These are phyloP conservation scores for Sinonovacula constricta DNA, from an alignment of 1,140 invertebrate species.

Conservation along the genomic window DNA sequence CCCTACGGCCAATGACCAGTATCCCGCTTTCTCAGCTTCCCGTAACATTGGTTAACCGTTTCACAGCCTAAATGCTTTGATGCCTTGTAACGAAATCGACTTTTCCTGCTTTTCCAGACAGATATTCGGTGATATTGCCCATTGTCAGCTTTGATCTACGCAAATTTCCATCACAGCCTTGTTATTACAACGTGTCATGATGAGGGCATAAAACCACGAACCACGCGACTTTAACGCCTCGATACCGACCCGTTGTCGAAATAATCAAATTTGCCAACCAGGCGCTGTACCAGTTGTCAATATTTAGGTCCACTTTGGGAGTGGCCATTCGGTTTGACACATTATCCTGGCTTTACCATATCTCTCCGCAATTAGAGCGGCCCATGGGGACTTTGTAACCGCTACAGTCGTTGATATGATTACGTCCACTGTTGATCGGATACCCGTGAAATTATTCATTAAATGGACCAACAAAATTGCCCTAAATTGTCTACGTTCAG, in stretches of 20 bases:
- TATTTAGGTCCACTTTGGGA: constrained; percentile 18
- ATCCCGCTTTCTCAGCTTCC: too few species aligned
- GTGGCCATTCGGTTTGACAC: constrained; percentile 46
- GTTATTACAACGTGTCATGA: not conserved
- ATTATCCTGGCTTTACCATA: constrained; percentile 48
- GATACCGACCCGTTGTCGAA: constrained; percentile 12
- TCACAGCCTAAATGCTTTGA: too few species aligned
- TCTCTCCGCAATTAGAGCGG: constrained; percentile 33
- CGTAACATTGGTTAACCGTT: too few species aligned
- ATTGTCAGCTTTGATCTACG: not conserved
- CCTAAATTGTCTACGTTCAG: too few species aligned
- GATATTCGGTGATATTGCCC: not conserved
- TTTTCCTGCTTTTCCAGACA: too few species aligned
- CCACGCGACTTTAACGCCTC: too few species aligned
- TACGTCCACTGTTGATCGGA: constrained; percentile 13
- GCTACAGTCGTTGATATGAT: constrained; percentile 20
- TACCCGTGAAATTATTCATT: constrained; percentile 45
- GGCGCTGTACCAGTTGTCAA: constrained; percentile 4
- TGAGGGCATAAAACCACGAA: too few species aligned
- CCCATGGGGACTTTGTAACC: constrained; percentile 5
- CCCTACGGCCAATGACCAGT: too few species aligned
- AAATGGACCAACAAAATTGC: too few species aligned
- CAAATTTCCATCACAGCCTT: not conserved
- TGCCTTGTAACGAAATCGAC: too few species aligned
- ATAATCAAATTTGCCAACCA: constrained; percentile 47